phyloP scores from a whole-genome alignment of 2,797 vertebrate species.

The Gadopsis marmoratus region DNA sequence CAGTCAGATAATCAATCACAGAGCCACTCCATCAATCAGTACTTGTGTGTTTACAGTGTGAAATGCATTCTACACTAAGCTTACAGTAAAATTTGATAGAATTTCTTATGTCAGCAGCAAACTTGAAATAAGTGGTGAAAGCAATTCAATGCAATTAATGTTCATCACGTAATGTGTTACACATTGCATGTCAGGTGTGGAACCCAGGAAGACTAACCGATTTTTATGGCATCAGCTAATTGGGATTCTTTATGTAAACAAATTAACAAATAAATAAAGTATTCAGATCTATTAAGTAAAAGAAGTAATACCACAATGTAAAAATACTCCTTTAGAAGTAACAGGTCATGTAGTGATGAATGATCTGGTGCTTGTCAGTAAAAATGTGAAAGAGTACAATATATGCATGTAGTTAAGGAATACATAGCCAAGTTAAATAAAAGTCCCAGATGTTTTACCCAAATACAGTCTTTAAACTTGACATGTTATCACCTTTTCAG shows the following conservation, averaged over 20 bases:
- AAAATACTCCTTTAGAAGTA: no score
- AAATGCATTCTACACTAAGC: background rate
- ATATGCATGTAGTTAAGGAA: background rate
- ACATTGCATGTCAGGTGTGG: no score
- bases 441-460: background rate
- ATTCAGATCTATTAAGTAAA: background rate
- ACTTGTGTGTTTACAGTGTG: conserved; percentile 17
- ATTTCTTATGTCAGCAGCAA: background rate
- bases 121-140: no score
- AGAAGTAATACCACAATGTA: background rate
- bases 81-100: background rate
- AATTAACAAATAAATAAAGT: background rate
- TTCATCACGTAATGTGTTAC: no score
- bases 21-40: conserved; percentile 33
- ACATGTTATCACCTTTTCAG: background rate
- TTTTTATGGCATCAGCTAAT: no score
- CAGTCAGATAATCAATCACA: conserved; percentile 38
- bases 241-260: no score
- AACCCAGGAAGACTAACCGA: no score
- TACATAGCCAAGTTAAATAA: background rate
- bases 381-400: background rate
- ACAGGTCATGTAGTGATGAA: background rate
- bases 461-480: background rate
- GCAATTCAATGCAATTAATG: no score
- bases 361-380: background rate